phyloP scores from a whole-genome alignment of 2,888 invertebrate genomes.

The Rhagium mordax region DNA sequence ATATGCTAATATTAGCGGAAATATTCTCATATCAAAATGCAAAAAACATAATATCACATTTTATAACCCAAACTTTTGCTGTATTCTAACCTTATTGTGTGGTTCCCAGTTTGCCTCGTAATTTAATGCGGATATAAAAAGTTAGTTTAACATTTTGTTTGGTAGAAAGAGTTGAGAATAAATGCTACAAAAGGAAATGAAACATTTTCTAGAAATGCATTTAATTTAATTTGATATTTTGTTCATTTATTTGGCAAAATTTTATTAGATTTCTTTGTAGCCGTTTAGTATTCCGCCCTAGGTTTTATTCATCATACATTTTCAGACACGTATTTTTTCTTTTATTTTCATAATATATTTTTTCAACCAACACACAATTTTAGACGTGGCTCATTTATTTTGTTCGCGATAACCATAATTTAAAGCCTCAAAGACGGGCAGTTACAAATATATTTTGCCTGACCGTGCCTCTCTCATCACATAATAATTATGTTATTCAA shows the following conservation, averaged over 20 bases:
- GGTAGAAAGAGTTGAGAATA: constrained; percentile 1
- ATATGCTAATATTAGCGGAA: no score
- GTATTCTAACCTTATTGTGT: background rate
- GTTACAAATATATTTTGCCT: background rate
- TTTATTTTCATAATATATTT: background rate
- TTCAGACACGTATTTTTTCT: background rate
- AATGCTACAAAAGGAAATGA: constrained; percentile 4
- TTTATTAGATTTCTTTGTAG: background rate
- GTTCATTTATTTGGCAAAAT: constrained; percentile 10
- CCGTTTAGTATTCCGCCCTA: background rate
- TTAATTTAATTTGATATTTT: constrained; percentile 17
- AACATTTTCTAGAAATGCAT: constrained; percentile 6
- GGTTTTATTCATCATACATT: background rate
- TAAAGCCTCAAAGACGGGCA: background rate
- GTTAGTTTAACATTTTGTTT: constrained; percentile 9
- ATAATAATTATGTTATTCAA: no score
- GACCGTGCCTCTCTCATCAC: background rate
- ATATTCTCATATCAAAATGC: background rate
- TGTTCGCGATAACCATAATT: background rate
- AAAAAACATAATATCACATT: background rate
- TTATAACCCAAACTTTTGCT: background rate
- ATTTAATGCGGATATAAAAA: background rate
- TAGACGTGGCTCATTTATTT: background rate
- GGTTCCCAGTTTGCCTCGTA: background rate
- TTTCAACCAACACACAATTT: background rate